phyloP scores from a whole-genome alignment of 2,797 vertebrate species.

The Argentina silus region DNA sequence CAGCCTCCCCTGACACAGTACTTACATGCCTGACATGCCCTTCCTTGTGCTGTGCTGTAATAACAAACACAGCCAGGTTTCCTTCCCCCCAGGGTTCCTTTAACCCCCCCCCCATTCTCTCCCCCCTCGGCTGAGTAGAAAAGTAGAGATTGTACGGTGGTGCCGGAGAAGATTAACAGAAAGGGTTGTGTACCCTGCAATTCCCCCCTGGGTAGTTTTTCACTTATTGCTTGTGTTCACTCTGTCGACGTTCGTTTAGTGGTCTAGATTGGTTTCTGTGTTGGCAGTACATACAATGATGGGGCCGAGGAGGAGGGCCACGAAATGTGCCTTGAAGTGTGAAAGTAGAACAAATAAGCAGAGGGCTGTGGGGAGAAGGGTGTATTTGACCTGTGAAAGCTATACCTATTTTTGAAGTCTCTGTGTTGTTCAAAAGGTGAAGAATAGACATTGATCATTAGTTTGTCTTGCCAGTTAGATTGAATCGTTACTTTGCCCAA shows the following conservation, averaged over 20 bases:
- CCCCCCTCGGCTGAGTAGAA: slow-evolving; percentile 13
- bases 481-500: slow-evolving; percentile 2
- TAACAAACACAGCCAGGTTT: not conserved
- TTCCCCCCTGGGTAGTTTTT: slow-evolving; percentile 33
- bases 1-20: no score
- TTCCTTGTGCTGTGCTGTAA: not conserved
- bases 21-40: not conserved
- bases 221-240: slow-evolving; percentile 43
- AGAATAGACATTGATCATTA: slow-evolving; percentile 7
- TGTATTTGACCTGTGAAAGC: slow-evolving; percentile 13
- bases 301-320: slow-evolving; percentile 26
- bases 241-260: slow-evolving; percentile 37
- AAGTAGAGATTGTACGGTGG: slow-evolving; percentile 39
- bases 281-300: slow-evolving; percentile 10
- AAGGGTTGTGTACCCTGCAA: slow-evolving; percentile 32
- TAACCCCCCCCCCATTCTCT: not conserved
- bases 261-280: slow-evolving; percentile 49
- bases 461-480: slow-evolving; percentile 35
- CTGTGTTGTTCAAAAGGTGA: not conserved
- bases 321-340: slow-evolving; percentile 36
- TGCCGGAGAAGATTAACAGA: slow-evolving; percentile 38
- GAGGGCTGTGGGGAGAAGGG: slow-evolving; percentile 6
- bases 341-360: slow-evolving; percentile 33
- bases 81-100: slow-evolving; percentile 8
- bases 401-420: not conserved